A percentile compares a stretch with the other conserved stretches of the same genome.
Conservation (phyloP, 92 coral and sea anemone genomes). For the Umimayanthus kanabou region DNA sequence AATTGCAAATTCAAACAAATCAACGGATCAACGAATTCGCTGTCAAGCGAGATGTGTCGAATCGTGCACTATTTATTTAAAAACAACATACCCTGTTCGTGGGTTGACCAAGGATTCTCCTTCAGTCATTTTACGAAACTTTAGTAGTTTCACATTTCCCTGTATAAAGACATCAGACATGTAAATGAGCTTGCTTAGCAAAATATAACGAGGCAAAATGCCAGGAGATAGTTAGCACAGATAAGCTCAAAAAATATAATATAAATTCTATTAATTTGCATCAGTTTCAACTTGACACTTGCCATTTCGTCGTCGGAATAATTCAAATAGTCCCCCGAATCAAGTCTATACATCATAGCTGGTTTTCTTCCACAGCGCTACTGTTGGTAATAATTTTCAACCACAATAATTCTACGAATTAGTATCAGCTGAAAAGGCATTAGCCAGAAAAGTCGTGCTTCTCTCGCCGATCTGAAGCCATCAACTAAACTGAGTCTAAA, state of each 20-base stretch:
- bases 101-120: constrained; percentile 3
- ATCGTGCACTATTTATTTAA: background rate
- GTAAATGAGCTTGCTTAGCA: background rate
- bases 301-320: constrained; percentile 37
- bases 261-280: constrained; percentile 22
- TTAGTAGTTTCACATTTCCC: constrained; percentile 44
- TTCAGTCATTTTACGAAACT: constrained; percentile 42
- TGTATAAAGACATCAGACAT: constrained; percentile 9
- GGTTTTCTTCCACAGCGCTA: background rate
- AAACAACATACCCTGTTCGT: background rate
- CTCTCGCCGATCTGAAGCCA: constrained; percentile 1
- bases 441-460: background rate
- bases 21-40: background rate
- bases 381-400: background rate
- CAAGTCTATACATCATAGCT: constrained; percentile 20
- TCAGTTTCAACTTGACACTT: constrained; percentile 1
- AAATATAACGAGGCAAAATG: background rate
- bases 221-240: background rate
- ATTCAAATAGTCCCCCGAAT: constrained; percentile 33
- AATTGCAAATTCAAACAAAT: background rate
- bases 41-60: background rate
- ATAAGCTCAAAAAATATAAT: constrained; percentile 17
- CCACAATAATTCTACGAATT: background rate
- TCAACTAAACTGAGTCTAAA: background rate
- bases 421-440: background rate